Conservation (phyloP, 2,888 invertebrate species). For the Sepiola atlantica region DNA sequence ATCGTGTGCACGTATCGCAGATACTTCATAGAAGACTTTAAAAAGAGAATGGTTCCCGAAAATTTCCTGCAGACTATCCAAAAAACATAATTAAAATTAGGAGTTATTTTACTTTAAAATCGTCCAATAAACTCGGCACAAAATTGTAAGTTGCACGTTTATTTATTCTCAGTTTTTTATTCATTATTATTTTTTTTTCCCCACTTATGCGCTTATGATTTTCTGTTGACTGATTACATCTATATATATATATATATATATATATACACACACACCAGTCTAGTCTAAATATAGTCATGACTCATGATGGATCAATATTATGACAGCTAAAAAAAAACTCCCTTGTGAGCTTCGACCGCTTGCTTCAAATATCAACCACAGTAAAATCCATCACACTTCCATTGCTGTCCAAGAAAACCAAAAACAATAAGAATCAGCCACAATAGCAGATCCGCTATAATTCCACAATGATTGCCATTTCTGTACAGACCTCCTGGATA, state of each 20-base stretch:
- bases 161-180: too few species aligned
- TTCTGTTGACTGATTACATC: too few species aligned
- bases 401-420: background rate
- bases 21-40: too few species aligned
- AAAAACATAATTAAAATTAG: too few species aligned
- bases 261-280: background rate
- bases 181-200: too few species aligned
- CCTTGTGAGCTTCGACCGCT: background rate
- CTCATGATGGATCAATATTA: background rate
- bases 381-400: background rate
- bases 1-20: too few species aligned
- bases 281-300: background rate
- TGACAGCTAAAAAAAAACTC: background rate
- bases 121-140: too few species aligned
- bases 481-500: conserved; percentile 6
- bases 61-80: too few species aligned
- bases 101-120: too few species aligned
- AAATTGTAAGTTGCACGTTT: too few species aligned
- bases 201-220: too few species aligned
- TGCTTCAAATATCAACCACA: background rate
- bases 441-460: background rate
- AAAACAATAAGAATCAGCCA: background rate
- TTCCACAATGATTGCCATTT: background rate
- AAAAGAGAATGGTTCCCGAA: too few species aligned
- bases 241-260: background rate